A percentile compares a stretch with the other conserved stretches of the same genome.
Evolutionary conservation across 2,113 vertebrate genomes (phyloP).

Genomic region (Syngnathus scovelli): DNA sequence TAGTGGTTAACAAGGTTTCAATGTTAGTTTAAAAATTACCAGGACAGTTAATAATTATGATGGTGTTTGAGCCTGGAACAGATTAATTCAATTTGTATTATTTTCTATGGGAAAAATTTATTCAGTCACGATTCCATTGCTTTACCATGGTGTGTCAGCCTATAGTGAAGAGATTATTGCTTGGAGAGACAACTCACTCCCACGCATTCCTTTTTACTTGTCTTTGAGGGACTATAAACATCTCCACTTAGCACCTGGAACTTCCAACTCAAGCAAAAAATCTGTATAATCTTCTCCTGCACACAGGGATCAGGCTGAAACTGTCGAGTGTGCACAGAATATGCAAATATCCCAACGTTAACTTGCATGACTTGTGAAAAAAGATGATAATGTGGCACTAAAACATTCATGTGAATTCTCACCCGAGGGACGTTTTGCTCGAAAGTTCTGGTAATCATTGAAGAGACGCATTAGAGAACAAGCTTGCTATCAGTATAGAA

Average conservation of each 20-base stretch:
- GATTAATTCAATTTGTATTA: constrained; percentile 1
- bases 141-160: not conserved
- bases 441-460: not conserved
- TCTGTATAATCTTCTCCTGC: not conserved
- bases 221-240: constrained; percentile 4
- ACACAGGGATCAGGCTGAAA: not conserved
- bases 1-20: not conserved
- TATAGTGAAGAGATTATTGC: not conserved
- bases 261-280: not conserved
- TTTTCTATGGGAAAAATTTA: not conserved
- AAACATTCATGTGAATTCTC: not conserved
- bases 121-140: not conserved
- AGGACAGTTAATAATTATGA: not conserved
- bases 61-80: not conserved
- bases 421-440: not conserved
- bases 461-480: not conserved
- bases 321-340: not conserved
- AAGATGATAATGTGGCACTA: constrained; percentile 1
- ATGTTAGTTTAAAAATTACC: not conserved
- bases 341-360: constrained; percentile 2
- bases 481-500: not conserved
- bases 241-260: not conserved
- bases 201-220: not conserved
- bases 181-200: not conserved
- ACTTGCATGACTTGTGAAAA: not conserved